Evolutionary conservation across 2,113 vertebrate species (phyloP).

Genomic region (Regulus satrapa): DNA sequence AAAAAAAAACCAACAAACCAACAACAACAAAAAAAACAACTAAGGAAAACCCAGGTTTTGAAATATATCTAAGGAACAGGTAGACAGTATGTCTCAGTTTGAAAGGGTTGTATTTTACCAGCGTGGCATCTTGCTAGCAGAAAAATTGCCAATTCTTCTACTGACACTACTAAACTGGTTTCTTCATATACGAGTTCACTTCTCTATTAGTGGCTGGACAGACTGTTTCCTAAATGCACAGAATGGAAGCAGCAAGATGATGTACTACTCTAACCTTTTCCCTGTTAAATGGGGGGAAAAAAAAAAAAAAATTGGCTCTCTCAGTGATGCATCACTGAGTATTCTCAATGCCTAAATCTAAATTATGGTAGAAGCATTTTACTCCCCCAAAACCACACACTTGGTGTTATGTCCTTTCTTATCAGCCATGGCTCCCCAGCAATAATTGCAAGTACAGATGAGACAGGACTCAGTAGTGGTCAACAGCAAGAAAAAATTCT

Average conservation of each 20-base stretch:
- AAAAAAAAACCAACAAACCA: not conserved
- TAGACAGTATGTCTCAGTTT: not conserved
- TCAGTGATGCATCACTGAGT: conserved; percentile 45
- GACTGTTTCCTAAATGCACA: not conserved
- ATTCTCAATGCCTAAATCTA: conserved; percentile 1
- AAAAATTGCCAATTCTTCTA: not conserved
- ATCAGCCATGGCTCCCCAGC: not conserved
- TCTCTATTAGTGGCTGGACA: conserved; percentile 19
- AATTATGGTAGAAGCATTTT: not conserved
- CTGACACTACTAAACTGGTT: not conserved
- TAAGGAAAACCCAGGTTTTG: not conserved
- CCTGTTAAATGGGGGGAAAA: conserved; percentile 41
- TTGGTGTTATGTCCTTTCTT: not conserved
- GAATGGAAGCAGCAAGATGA: conserved; percentile 25
- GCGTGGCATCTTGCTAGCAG: not conserved
- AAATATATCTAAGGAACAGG: not conserved
- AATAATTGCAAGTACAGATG: not conserved
- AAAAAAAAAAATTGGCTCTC: not conserved
- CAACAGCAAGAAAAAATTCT: not conserved
- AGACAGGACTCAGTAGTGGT: not conserved
- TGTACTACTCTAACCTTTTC: conserved; percentile 62
- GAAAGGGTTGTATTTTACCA: not conserved
- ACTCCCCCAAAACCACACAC: not conserved
- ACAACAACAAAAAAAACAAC: not conserved
- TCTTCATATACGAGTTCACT: not conserved